Conservation (phyloP, 2,797 vertebrate species). For the Pyrocephalus nanus region DNA sequence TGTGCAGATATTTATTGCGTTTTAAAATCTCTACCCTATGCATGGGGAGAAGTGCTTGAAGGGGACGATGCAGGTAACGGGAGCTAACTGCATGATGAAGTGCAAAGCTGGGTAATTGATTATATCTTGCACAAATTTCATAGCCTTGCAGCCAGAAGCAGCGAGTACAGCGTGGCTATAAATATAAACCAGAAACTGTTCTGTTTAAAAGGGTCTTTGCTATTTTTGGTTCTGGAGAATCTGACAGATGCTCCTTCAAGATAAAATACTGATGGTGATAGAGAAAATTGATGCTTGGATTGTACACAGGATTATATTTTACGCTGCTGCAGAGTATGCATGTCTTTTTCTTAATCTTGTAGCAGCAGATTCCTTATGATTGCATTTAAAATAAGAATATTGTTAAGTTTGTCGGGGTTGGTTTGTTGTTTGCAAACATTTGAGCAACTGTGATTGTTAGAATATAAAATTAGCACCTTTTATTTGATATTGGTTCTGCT, state of each 20-base stretch:
- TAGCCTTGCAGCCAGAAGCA: slow-evolving; percentile 34
- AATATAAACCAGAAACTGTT: slow-evolving; percentile 62
- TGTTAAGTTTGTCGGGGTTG: neutral
- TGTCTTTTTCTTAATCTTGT: slow-evolving; percentile 37
- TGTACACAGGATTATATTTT: slow-evolving; percentile 52
- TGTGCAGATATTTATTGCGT: slow-evolving; percentile 4
- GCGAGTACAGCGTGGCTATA: slow-evolving; percentile 50
- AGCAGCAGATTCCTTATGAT: slow-evolving; percentile 35
- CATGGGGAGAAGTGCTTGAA: slow-evolving; percentile 44
- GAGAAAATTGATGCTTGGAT: slow-evolving; percentile 56
- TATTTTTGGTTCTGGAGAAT: slow-evolving; percentile 71
- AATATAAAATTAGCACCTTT: slow-evolving; percentile 64
- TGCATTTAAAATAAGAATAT: slow-evolving; percentile 6
- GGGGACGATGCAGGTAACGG: slow-evolving; percentile 38
- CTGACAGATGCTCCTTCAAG: slow-evolving; percentile 64
- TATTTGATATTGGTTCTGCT: slow-evolving; percentile 58
- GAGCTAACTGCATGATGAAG: slow-evolving; percentile 57
- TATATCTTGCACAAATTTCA: slow-evolving; percentile 31
- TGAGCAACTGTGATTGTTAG: slow-evolving; percentile 49
- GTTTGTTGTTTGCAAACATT: slow-evolving; percentile 54
- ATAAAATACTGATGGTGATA: slow-evolving; percentile 44
- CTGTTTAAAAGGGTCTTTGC: slow-evolving; percentile 60
- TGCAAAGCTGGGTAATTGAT: slow-evolving; percentile 65
- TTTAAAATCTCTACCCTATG: slow-evolving; percentile 13
- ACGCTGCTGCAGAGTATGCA: slow-evolving; percentile 42